These are phyloP conservation scores for Dendrocopos noguchii DNA, from an alignment of 2,113 vertebrate species.

Conservation along the genomic window DNA sequence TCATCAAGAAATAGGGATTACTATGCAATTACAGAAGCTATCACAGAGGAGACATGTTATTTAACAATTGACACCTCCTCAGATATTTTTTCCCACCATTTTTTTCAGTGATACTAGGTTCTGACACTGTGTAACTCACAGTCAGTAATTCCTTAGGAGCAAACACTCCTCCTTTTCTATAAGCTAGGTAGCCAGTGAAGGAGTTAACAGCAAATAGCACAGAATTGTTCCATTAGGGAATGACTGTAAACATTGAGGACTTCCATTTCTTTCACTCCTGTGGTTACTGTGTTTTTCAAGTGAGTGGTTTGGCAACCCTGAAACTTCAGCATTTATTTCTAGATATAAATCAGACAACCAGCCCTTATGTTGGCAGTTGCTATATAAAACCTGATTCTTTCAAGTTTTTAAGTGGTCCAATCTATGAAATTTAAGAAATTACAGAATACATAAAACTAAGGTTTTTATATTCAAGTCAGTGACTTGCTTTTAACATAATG, in stretches of 20 bases:
- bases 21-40: background rate
- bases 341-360: slow-evolving; percentile 55
- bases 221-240: background rate
- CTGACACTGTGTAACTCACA: background rate
- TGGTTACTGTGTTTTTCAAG: slow-evolving; percentile 42
- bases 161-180: background rate
- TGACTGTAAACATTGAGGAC: background rate
- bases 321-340: slow-evolving; percentile 57
- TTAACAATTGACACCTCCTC: background rate
- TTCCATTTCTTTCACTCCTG: slow-evolving; percentile 4
- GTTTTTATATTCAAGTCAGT: slow-evolving; percentile 49
- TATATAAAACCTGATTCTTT: slow-evolving; percentile 58
- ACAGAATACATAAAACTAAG: slow-evolving; percentile 43
- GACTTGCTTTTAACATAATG: slow-evolving; percentile 53
- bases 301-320: background rate
- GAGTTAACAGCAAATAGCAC: background rate
- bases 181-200: background rate
- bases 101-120: background rate
- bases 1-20: background rate
- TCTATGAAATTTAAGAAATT: slow-evolving; percentile 63
- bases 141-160: background rate
- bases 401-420: slow-evolving; percentile 45
- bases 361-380: slow-evolving; percentile 34
- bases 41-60: background rate
- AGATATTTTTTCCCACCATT: background rate